Evolutionary conservation across 2,888 invertebrate species (phyloP).

Genomic region (Coecobrya sp.): DNA sequence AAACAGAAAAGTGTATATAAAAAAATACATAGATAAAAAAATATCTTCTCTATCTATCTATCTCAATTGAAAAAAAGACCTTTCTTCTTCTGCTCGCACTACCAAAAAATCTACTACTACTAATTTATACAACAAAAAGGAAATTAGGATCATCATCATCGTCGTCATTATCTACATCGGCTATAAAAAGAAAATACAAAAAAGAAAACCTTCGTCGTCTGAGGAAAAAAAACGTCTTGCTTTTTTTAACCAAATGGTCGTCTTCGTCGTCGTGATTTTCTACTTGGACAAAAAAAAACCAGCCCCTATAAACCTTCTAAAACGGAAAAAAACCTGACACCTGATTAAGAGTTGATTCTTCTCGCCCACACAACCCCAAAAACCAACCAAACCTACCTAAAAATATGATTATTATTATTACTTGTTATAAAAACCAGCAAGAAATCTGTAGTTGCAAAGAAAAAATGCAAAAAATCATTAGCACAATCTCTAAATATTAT

Average conservation of each 20-base stretch:
- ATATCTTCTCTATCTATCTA: not conserved
- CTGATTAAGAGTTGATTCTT: constrained; percentile 56
- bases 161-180: not conserved
- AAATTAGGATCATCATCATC: not conserved
- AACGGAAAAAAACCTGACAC: not conserved
- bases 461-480: not conserved
- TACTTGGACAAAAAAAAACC: not conserved
- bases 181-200: not conserved
- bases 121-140: not conserved
- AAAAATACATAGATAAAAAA: not conserved
- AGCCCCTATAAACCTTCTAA: not conserved
- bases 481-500: not conserved
- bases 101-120: too few relatives aligned
- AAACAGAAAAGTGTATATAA: not conserved
- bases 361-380: constrained; percentile 58
- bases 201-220: not conserved
- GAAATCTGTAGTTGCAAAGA: not conserved
- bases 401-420: not conserved
- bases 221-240: not conserved
- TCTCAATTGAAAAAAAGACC: not conserved
- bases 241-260: constrained; percentile 30
- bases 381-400: not conserved
- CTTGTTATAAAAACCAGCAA: not conserved
- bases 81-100: constrained; percentile 12
- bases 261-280: constrained; percentile 36